Percentiles rank a stretch among this genome's conserved stretches.
phyloP scores from a whole-genome alignment of 2,797 vertebrate species.

The Orestias chungarensis region DNA sequence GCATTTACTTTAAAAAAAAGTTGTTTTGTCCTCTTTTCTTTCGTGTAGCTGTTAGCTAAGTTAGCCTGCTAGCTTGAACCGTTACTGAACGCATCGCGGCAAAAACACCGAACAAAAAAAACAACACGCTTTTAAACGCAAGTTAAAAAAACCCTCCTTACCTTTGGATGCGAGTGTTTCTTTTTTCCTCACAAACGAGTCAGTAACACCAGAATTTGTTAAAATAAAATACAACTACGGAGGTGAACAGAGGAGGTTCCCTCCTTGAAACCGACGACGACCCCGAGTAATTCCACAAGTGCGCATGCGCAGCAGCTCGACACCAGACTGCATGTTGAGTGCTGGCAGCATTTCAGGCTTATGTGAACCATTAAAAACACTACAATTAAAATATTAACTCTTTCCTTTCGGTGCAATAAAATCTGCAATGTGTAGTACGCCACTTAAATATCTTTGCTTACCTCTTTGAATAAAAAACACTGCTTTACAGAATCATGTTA shows the following conservation, averaged over 20 bases:
- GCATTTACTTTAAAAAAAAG: neutral
- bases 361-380: neutral
- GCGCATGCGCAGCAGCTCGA: conserved; percentile 20
- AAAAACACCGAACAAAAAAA: neutral
- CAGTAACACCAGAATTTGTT: conserved; percentile 28
- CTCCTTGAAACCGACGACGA: neutral
- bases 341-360: neutral
- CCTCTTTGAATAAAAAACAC: too few species aligned
- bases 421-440: neutral
- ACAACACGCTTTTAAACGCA: fast-evolving
- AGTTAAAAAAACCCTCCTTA: neutral
- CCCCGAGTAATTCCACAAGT: conserved; percentile 1
- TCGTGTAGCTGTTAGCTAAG: conserved; percentile 35
- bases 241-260: neutral
- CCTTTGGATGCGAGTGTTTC: conserved; percentile 20
- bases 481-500: neutral
- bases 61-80: conserved; percentile 54
- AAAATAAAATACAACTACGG: conserved; percentile 2
- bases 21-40: neutral
- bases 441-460: neutral
- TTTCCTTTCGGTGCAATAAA: neutral
- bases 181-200: too few species aligned
- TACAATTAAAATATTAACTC: neutral
- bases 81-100: conserved; percentile 3
- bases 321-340: neutral